phyloP scores from a whole-genome alignment of 2,888 invertebrate species.

The Holacanthella duospinosa region DNA sequence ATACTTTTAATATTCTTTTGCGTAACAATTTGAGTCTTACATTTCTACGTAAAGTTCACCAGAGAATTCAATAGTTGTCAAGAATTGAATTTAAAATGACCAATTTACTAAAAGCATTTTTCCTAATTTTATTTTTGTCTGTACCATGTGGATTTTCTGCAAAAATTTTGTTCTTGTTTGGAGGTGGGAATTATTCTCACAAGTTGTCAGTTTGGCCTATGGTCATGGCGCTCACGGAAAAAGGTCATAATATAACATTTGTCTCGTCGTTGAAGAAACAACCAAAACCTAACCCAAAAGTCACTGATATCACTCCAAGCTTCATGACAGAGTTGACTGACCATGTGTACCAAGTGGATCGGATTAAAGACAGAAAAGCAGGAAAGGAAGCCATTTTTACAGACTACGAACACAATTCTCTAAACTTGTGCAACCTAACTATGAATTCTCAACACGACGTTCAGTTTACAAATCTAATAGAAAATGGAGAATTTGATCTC shows the following conservation, averaged over 20 bases:
- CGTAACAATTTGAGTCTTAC: too few species aligned
- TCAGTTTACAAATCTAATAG: neutral
- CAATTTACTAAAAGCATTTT: too few species aligned
- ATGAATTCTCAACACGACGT: constrained; percentile 11
- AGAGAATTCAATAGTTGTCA: too few species aligned
- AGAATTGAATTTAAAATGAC: too few species aligned
- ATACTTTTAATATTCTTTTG: too few species aligned
- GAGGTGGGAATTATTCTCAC: constrained; percentile 13
- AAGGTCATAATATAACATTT: constrained; percentile 16
- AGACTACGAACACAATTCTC: neutral
- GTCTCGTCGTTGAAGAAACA: constrained; percentile 5
- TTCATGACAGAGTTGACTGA: neutral
- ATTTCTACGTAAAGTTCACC: too few species aligned
- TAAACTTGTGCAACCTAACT: neutral
- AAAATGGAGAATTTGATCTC: constrained; percentile 12
- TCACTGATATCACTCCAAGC: constrained; percentile 7
- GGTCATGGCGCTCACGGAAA: constrained; percentile 9
- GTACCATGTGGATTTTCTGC: too few species aligned
- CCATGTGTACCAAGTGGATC: constrained; percentile 3
- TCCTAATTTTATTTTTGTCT: too few species aligned
- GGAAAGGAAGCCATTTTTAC: constrained; percentile 7
- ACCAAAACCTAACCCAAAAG: neutral
- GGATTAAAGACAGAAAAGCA: constrained; percentile 1
- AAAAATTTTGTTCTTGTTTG: constrained; percentile 15
- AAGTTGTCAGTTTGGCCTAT: constrained; percentile 18